Evolutionary conservation across 2,797 vertebrate genomes (phyloP).

Genomic region (Vultur gryphus): DNA sequence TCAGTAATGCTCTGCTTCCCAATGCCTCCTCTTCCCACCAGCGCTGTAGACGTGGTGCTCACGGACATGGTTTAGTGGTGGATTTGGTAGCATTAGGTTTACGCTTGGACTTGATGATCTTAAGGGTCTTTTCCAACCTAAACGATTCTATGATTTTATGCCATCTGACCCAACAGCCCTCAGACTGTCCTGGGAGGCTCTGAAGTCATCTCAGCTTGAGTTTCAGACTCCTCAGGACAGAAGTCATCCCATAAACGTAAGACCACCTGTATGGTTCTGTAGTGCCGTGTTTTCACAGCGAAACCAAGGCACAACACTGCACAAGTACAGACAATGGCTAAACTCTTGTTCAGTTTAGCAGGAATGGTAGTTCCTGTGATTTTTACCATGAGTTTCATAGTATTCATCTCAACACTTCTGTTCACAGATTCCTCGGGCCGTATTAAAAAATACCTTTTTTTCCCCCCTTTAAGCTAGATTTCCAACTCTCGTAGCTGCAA

Average conservation of each 20-base stretch:
- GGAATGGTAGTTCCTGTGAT: background rate
- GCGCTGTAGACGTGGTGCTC: fast-evolving
- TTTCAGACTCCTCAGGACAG: background rate
- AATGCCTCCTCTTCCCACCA: background rate
- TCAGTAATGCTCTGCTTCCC: background rate
- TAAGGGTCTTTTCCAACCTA: background rate
- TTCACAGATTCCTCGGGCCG: background rate
- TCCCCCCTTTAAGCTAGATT: background rate
- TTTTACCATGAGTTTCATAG: background rate
- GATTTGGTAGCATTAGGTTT: background rate
- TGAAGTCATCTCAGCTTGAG: background rate
- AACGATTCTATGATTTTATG: background rate
- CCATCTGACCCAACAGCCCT: background rate
- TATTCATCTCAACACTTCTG: background rate
- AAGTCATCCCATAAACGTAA: background rate
- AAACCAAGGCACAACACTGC: background rate
- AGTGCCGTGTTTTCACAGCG: background rate
- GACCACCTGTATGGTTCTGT: background rate
- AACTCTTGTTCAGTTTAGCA: background rate
- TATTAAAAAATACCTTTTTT: background rate
- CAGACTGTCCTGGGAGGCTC: background rate
- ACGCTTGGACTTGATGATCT: background rate
- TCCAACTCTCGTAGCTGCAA: background rate
- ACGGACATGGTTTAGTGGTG: background rate
- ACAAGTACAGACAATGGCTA: fast-evolving